phyloP scores from a whole-genome alignment of 2,888 invertebrate species.

The Stratiomys singularior region DNA sequence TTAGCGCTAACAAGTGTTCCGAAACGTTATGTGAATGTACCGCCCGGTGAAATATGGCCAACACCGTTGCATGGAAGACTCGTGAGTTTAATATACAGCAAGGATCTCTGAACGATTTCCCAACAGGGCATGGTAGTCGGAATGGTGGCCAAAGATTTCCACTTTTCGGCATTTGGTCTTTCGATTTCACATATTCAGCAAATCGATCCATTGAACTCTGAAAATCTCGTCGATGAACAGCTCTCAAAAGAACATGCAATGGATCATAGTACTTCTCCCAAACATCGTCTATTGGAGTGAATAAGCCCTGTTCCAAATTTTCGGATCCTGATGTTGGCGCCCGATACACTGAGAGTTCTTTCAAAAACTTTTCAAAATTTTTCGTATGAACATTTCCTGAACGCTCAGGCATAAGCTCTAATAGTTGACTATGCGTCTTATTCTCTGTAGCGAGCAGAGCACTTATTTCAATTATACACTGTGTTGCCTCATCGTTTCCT shows the following conservation, averaged over 20 bases:
- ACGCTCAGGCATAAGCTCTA: constrained; percentile 95
- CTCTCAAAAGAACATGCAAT: constrained; percentile 88
- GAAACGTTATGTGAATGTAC: constrained; percentile 79
- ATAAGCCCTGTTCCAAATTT: constrained; percentile 90
- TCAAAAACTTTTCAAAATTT: constrained; percentile 87
- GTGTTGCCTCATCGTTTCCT: constrained; percentile 73
- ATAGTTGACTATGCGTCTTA: constrained; percentile 94
- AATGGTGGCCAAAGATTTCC: constrained; percentile 85
- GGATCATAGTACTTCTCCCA: constrained; percentile 96
- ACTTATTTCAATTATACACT: constrained; percentile 89
- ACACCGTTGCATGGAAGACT: constrained; percentile 68
- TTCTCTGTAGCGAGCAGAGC: constrained; percentile 92
- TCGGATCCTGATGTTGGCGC: constrained; percentile 78
- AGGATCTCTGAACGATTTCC: constrained; percentile 76
- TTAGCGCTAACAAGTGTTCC: constrained; percentile 88
- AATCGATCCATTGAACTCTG: constrained; percentile 95
- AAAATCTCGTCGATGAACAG: constrained; percentile 92
- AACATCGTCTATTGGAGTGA: constrained; percentile 85
- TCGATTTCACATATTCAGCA: constrained; percentile 77
- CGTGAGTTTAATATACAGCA: constrained; percentile 63
- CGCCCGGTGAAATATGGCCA: constrained; percentile 86
- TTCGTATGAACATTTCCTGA: constrained; percentile 91
- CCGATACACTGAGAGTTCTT: constrained; percentile 85
- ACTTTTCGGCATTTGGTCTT: constrained; percentile 70
- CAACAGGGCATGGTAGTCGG: constrained; percentile 74